These are phyloP conservation scores for Oncorhynchus keta DNA, from an alignment of 2,113 vertebrate species.

Conservation along the genomic window DNA sequence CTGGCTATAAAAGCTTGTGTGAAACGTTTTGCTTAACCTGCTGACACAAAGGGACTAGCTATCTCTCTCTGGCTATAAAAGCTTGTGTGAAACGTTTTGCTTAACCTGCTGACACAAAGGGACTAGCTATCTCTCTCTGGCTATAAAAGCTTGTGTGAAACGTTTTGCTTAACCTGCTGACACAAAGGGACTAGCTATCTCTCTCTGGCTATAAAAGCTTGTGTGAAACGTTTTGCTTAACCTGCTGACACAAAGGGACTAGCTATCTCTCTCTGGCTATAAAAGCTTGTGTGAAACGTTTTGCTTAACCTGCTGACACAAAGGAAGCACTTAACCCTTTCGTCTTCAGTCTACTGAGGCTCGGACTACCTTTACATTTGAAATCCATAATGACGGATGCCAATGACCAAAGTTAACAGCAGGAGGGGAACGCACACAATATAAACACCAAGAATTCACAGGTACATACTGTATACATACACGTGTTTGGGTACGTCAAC, in stretches of 20 bases:
- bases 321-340: constrained; percentile 68
- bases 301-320: constrained; percentile 72
- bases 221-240: constrained; percentile 66
- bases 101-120: constrained; percentile 71
- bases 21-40: no score
- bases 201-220: constrained; percentile 58
- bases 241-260: constrained; percentile 68
- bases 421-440: constrained; percentile 43
- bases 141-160: constrained; percentile 64
- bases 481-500: neutral
- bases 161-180: constrained; percentile 68
- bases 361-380: constrained; percentile 66
- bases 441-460: constrained; percentile 30
- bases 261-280: constrained; percentile 45
- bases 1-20: constrained; percentile 34
- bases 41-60: no score
- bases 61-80: constrained; percentile 56
- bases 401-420: constrained; percentile 45
- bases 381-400: constrained; percentile 64
- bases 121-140: constrained; percentile 40
- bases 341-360: constrained; percentile 43
- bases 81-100: constrained; percentile 59
- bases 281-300: constrained; percentile 62
- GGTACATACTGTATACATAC: constrained; percentile 19
- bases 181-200: constrained; percentile 54